Base-by-base conservation (phyloP, 1,140 invertebrate genomes). In the Radopholus similis region DNA sequence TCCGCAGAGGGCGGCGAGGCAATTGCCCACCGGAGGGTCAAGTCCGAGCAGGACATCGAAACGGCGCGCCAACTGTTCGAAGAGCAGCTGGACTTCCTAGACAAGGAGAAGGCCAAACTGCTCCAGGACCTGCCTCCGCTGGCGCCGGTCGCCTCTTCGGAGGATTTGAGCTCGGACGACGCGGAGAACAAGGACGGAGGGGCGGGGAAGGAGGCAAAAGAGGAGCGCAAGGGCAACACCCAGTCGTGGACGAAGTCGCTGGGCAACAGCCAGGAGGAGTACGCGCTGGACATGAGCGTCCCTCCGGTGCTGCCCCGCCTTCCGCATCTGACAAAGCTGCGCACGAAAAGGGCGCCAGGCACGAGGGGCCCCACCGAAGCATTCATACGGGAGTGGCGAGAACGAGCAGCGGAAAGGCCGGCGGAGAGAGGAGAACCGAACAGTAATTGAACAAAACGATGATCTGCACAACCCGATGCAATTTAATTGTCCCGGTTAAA, bases 71-170 rank as follows among this genome's bases (percentile, higher is more conserved):
- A 77, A 49, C 51, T 81, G 13, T 81, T 81, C 53, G 77, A 77
- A 40, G 79, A 81, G 60, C 79, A 81, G 55, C 60, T 81, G 38
- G 78, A 81, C 56, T 81, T 81, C 62, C 69, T 81, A 44, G 79
- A 80, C 37, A 73, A 78, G 62, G 76, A 81, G 71, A 81, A 81
- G 72, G 72, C 73, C 26, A 81, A 81, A 70, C 70, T 81, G 9
- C 71, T 81, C 9, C 76, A 83, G 66, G 79, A 81, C 53, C 69
- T 81, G 30, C 79, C 79, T 26, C 78, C 79, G n/a, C 44, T 81
- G 65, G 78, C 78, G 4, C 79, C 79, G 5, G 73, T 79, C 34
- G 79, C 79, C 18, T 80, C 76, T 23, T 75, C 67, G n/a, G 78
- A 82, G 71, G 79, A 80, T 55, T 63, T 80, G 11, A 72, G 74